Evolutionary conservation across 1,140 invertebrate species (phyloP), one percentile per base, ranked within the genome.

Genomic region (Nomia melanderi): DNA sequence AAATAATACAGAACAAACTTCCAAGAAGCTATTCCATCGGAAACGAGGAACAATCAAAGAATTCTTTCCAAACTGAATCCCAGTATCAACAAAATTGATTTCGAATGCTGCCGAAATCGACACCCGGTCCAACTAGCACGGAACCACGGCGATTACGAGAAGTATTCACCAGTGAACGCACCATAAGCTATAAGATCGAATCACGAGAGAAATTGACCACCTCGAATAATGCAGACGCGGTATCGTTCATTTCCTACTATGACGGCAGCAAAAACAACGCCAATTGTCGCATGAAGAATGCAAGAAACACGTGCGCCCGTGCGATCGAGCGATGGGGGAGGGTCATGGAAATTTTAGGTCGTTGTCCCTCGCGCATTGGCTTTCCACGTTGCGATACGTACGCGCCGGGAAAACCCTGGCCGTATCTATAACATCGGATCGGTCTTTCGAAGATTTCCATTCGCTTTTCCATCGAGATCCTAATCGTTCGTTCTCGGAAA

Each of bases 221-320:
- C 31, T 50, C 44, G 53, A 5, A 12, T 7, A 17, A 1, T 23
- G 41, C 25, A 14, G n/a, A 25, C n/a, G n/a, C 29, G 44, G 36
- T 25, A 1, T 20, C 25, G 57, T 33, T 0, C 50, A 20, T 44
- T 65, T 65, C 39, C 59, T 44, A 47, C 20, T 27, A n/a, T 25
- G 23, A 41, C 72, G 39, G 62, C 62, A 54, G 17, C 44, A 36
- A 53, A 69, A 67, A 36, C 53, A 67, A 36, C 31, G 44, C 7
- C 74, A 50, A 83, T 69, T 63, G 64, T 59, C 54, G 33, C 11
- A 39, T 83, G 50, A 81, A 83, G 74, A 73, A 83, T 83, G 77
- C 57, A 83, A 50, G 1, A 31, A 12, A 47, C 73, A 36, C 56
- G 60, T 57, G 23, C 57, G 17, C 14, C 47, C 31, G 54, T n/a